phyloP scores from a whole-genome alignment of 53 echinoderm and acorn worm species.

The Crossaster papposus region DNA sequence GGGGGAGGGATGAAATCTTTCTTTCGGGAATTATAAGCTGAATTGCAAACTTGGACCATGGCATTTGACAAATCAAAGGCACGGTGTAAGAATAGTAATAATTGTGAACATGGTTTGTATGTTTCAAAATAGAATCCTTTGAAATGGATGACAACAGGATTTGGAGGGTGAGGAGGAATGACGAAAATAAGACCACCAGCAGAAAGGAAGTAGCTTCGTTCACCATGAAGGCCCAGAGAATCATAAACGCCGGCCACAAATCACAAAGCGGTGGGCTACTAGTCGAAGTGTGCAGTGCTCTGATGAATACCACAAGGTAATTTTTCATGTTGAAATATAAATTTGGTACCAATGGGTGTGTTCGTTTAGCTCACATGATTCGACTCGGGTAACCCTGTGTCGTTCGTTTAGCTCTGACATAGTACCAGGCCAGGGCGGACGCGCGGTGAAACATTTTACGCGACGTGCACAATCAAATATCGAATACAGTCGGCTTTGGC shows the following conservation, averaged over 20 bases:
- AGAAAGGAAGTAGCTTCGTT: slow-evolving; percentile 6
- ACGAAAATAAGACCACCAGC: neutral
- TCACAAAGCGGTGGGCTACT: neutral
- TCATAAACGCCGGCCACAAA: neutral
- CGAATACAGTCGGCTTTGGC: too few relatives aligned
- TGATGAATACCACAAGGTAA: neutral
- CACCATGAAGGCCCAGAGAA: neutral
- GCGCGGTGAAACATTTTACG: too few relatives aligned
- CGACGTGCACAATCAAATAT: too few relatives aligned
- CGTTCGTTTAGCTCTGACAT: neutral
- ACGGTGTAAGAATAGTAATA: too few relatives aligned
- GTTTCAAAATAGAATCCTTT: neutral
- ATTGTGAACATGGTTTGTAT: neutral
- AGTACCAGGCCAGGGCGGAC: too few relatives aligned
- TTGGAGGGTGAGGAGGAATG: neutral
- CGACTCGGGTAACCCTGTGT: too few relatives aligned
- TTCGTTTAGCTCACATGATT: too few relatives aligned
- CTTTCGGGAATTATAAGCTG: too few relatives aligned
- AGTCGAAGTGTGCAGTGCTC: slow-evolving; percentile 1
- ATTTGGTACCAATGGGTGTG: too few relatives aligned
- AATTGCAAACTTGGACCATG: too few relatives aligned
- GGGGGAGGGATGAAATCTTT: too few relatives aligned
- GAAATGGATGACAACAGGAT: neutral
- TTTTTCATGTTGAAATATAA: neutral
- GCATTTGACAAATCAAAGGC: too few relatives aligned